Percentiles rank a stretch among this genome's conserved stretches.
These are phyloP conservation scores for Chalcosyrphus nemorum DNA, from an alignment of 2,888 invertebrate species.

Conservation along the genomic window DNA sequence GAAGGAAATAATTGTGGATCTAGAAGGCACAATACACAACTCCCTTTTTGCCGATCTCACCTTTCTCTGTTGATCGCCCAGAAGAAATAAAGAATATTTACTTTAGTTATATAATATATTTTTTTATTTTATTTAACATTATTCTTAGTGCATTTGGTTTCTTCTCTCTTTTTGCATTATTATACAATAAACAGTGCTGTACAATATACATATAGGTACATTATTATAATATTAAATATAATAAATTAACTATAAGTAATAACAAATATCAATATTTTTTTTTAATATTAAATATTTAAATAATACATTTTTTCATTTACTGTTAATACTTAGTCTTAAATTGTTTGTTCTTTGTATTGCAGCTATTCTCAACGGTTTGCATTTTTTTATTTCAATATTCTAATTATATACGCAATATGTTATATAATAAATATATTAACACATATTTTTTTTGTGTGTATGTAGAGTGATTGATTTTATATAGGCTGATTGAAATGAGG, in stretches of 20 bases:
- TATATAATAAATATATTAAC: slow-evolving; percentile 70
- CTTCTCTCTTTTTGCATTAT: slow-evolving; percentile 44
- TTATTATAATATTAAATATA: slow-evolving; percentile 41
- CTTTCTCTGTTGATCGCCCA: too few relatives aligned
- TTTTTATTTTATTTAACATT: slow-evolving; percentile 69
- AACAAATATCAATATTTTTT: slow-evolving; percentile 5
- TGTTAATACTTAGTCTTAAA: slow-evolving; percentile 65
- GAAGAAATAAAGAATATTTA: neutral
- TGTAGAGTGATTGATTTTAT: slow-evolving; percentile 69
- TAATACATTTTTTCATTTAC: slow-evolving; percentile 1
- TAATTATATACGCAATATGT: slow-evolving; percentile 46
- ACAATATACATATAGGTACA: slow-evolving; percentile 65
- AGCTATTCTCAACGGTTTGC: slow-evolving; percentile 21
- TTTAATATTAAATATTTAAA: neutral
- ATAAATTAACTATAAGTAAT: slow-evolving; percentile 50
- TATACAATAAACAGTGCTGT: slow-evolving; percentile 72
- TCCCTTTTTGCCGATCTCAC: too few relatives aligned
- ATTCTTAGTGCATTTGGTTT: slow-evolving; percentile 64
- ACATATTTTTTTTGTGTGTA: slow-evolving; percentile 32
- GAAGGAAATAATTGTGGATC: too few relatives aligned
- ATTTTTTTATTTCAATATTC: neutral
- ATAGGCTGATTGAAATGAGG: slow-evolving; percentile 71
- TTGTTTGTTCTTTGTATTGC: slow-evolving; percentile 45
- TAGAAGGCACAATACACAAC: too few relatives aligned
- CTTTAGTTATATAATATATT: slow-evolving; percentile 61